phyloP scores from a whole-genome alignment of 2,888 invertebrate genomes.

The Scotopteryx bipunctaria region DNA sequence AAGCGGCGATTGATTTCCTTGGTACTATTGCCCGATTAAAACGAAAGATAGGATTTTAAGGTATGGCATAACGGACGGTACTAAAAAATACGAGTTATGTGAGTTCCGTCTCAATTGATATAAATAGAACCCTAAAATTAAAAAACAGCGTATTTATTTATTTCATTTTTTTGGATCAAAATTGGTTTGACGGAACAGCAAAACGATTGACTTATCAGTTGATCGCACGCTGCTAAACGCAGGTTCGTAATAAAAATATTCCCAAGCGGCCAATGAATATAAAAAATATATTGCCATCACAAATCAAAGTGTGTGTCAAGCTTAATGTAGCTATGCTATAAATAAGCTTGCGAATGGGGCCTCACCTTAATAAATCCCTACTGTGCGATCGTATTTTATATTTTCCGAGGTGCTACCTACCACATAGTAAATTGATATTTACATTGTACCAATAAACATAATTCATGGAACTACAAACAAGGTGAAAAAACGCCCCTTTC shows the following conservation, averaged over 20 bases:
- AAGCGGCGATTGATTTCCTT: constrained; percentile 5
- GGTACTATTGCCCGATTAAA: not conserved
- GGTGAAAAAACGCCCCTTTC: constrained; percentile 8
- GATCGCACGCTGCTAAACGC: not conserved
- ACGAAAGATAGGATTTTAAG: not conserved
- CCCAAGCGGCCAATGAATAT: constrained; percentile 13
- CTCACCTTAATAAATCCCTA: constrained; percentile 41
- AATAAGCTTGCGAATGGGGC: constrained; percentile 37
- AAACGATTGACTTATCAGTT: not conserved
- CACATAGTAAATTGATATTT: constrained; percentile 59
- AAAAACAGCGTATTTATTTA: too few species aligned
- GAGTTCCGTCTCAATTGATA: too few species aligned
- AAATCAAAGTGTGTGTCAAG: constrained; percentile 34
- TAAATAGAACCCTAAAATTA: too few species aligned
- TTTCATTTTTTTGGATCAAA: too few species aligned
- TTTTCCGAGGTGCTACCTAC: constrained; percentile 51
- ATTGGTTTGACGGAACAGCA: too few species aligned
- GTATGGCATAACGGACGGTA: not conserved
- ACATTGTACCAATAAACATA: constrained; percentile 46
- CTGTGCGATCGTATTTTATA: constrained; percentile 53
- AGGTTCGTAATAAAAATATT: constrained; percentile 4
- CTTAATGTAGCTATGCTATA: constrained; percentile 32
- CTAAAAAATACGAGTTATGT: too few species aligned
- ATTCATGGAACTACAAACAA: constrained; percentile 28
- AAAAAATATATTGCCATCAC: constrained; percentile 32